These are phyloP conservation scores for Oryctes rhinoceros DNA, from an alignment of 1,140 invertebrate species.

Conservation along the genomic window DNA sequence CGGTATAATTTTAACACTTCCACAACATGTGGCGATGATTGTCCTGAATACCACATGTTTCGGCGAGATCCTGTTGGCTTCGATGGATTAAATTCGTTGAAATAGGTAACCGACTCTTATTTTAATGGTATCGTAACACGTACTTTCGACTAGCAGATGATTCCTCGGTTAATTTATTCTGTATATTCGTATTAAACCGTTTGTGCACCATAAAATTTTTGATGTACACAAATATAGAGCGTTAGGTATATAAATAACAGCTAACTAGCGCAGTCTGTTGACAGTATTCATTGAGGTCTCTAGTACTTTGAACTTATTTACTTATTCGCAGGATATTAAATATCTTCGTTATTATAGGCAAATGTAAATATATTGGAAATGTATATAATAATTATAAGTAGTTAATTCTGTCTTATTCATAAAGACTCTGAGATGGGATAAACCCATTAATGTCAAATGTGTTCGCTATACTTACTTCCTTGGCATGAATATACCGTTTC, in stretches of 20 bases:
- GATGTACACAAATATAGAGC: background rate
- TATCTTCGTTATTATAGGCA: background rate
- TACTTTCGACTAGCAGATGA: too few species aligned
- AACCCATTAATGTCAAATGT: background rate
- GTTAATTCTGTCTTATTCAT: background rate
- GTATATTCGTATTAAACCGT: too few species aligned
- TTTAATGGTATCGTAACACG: background rate
- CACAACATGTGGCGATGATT: conserved; percentile 6
- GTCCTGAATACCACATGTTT: conserved; percentile 24
- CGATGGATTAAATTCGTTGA: conserved; percentile 1
- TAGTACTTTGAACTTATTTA: conserved; percentile 19
- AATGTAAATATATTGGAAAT: background rate
- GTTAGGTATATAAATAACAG: conserved; percentile 19
- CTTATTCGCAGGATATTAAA: conserved; percentile 4
- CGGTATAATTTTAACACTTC: background rate
- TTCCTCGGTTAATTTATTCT: too few species aligned
- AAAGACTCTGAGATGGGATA: background rate
- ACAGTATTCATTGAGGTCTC: background rate
- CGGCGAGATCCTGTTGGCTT: conserved; percentile 9
- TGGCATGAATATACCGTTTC: background rate
- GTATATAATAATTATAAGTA: background rate
- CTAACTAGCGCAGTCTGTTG: background rate
- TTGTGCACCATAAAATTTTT: background rate
- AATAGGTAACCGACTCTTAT: conserved; percentile 2
- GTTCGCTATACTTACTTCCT: background rate